Conservation (phyloP, 2,113 vertebrate genomes). For the Sinocyclocheilus anophthalmus region DNA sequence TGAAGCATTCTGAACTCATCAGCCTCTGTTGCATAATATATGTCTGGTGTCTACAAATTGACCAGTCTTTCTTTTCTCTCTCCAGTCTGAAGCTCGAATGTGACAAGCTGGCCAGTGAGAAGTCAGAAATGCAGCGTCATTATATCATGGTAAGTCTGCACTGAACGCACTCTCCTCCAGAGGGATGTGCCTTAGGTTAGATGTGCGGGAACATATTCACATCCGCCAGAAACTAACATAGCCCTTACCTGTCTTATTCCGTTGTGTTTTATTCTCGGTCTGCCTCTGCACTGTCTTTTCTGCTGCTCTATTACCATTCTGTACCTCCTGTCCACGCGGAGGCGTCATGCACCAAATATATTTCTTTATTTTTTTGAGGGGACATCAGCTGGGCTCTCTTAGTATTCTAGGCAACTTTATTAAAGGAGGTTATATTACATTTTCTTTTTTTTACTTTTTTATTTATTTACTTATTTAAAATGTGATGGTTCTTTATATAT, state of each 20-base stretch:
- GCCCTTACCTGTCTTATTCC: conserved; percentile 8
- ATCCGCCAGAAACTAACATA: neutral
- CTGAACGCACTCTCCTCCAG: neutral
- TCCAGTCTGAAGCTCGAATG: conserved; percentile 95
- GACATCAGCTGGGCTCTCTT: neutral
- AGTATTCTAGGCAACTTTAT: neutral
- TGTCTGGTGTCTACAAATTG: neutral
- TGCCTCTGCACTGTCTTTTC: neutral
- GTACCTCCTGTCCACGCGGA: neutral
- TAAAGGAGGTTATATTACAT: neutral
- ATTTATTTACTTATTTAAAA: neutral
- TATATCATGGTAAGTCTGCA: conserved; percentile 91
- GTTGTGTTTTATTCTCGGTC: conserved; percentile 14
- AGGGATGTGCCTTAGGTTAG: conserved; percentile 1
- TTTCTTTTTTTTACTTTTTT: neutral
- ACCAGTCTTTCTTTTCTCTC: conserved; percentile 22
- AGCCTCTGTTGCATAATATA: neutral
- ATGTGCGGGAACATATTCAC: neutral
- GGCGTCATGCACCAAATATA: neutral
- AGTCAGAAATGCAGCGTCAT: conserved; percentile 99
- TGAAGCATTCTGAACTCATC: neutral
- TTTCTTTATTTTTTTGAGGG: neutral
- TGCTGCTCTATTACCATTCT: neutral
- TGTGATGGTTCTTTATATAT: neutral
- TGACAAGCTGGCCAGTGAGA: conserved; percentile 97